Base-by-base conservation (phyloP, 1,140 invertebrate species). In the Idris sp. region DNA sequence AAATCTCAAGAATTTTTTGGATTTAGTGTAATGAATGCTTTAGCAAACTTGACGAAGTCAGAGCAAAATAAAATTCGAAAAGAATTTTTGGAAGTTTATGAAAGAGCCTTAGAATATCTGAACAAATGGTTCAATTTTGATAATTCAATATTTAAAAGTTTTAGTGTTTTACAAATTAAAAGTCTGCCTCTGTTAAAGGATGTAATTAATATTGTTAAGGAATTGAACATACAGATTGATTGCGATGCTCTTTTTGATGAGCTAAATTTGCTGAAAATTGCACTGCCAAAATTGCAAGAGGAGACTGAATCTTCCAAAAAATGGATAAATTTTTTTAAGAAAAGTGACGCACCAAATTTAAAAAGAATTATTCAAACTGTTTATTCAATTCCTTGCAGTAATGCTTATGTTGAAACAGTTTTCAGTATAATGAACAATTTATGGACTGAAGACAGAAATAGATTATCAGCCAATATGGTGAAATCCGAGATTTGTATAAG, bases 401-500 rank as follows among this genome's bases (percentile, higher is more conserved):
- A 62, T 53, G 67, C 67, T n/a, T 71, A 25, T 36, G 67, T 71
- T 9, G 28, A 71, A 22, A 25, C 56, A n/a, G 19, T 67, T 9
- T 67, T 67, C 18, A 67, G 62, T 16, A 11, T 68, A 10, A 68
- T 68, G 51, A 43, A 68, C 19, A 54, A 54, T 35, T 19, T 72
- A 5, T 62, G 68, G 68, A 48, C 44, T 1, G 58, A 62, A 30
- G 41, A 72, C 8, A 36, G 56, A 54, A 72, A 72, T 72, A 18
- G 68, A 8, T 31, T 68, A 19, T 35, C 38, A 2, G 13, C 3
- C 48, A 31, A 53, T 2, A 49, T 56, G 36, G 43, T 68, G 0
- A 49, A 33, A 31, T 22, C 49, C 0, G 31, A 56, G 35, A 16
- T 68, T n/a, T 49, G 43, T 16, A 33, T 48, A 3, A 6, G 31